Base-by-base conservation (phyloP, 2,888 invertebrate genomes). In the Polietes domitor region DNA sequence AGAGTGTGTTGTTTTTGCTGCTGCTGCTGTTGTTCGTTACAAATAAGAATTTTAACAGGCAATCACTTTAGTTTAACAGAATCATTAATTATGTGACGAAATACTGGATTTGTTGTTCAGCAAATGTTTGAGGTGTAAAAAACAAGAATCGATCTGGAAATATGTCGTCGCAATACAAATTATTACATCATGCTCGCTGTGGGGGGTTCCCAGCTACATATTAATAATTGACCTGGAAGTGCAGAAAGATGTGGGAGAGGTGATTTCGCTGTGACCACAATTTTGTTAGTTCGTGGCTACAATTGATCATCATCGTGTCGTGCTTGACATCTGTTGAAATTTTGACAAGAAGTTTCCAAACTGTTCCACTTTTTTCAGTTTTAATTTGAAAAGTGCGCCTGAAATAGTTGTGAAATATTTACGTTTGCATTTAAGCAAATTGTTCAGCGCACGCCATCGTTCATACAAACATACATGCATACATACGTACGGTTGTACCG, bases 401-500 rank as follows among this genome's bases (percentile, higher is more conserved):
- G 26, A 63, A 32, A 32, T 32, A n/a, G 43, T 24, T 65, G n/a
- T 24, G 68, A 68, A 68, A 43, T 43, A 28, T 61, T 61, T 7
- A 10, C 7, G 21, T 37, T 68, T 41, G 43, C 68, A 68, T 68
- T 68, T 68, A 43, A 68, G 68, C 68, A 68, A 68, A 68, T 68
- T 68, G 68, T 21, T 68, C 28, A 28, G 19, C 68, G 24, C 58
- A 19, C 24, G 58, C 41, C 12, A 37, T 53, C 53, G 21, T 41
- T 21, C 68, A 65, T 65, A 41, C 63, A n/a, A n/a, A 9, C 65
- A 19, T 65, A 10, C 43, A 17, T 65, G 32, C 41, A 19, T 15
- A 71, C 77, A 70, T 80, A 76, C 77, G 73, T 63, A n/a, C n/a
- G n/a, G n/a, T n/a, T n/a, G n/a, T n/a, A n/a, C n/a, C 65, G 28